Evolutionary conservation across 2,888 invertebrate genomes (phyloP).

Genomic region (Hipparchia sbordonii): DNA sequence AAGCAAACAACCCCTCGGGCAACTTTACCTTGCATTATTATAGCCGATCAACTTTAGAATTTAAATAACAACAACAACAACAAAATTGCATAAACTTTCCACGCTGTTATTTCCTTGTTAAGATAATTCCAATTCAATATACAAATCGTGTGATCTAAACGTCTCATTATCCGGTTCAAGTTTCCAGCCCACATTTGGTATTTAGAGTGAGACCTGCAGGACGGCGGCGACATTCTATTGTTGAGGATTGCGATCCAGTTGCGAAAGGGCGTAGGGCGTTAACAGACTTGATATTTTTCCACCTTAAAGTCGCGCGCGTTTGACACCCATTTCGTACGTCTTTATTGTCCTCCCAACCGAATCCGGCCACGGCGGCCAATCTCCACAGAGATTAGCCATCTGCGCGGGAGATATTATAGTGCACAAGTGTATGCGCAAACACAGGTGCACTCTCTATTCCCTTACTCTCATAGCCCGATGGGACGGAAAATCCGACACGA

Average conservation of each 20-base stretch:
- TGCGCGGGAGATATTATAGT: no score
- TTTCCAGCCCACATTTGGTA: slow-evolving; percentile 53
- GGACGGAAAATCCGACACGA: no score
- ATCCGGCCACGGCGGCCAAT: no score
- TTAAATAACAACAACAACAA: slow-evolving; percentile 15
- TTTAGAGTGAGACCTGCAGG: slow-evolving; percentile 47
- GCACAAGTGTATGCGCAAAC: no score
- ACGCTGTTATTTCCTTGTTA: slow-evolving; percentile 26
- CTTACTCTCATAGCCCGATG: no score
- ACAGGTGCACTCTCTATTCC: no score
- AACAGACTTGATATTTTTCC: background rate
- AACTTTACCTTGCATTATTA: background rate
- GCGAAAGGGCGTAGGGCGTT: slow-evolving; percentile 38
- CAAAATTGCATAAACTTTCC: slow-evolving; percentile 23
- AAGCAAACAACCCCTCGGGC: slow-evolving; percentile 4
- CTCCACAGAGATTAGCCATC: no score
- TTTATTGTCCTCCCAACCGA: no score
- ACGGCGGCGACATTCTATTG: slow-evolving; percentile 48
- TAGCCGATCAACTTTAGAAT: slow-evolving; percentile 9
- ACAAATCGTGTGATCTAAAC: slow-evolving; percentile 30
- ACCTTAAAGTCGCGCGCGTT: no score
- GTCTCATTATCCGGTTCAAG: slow-evolving; percentile 39
- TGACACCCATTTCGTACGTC: no score
- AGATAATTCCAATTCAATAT: slow-evolving; percentile 24
- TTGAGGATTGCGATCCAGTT: slow-evolving; percentile 46